These are phyloP conservation scores for Tinamus major DNA, from an alignment of 2,797 vertebrate genomes.

Conservation along the genomic window DNA sequence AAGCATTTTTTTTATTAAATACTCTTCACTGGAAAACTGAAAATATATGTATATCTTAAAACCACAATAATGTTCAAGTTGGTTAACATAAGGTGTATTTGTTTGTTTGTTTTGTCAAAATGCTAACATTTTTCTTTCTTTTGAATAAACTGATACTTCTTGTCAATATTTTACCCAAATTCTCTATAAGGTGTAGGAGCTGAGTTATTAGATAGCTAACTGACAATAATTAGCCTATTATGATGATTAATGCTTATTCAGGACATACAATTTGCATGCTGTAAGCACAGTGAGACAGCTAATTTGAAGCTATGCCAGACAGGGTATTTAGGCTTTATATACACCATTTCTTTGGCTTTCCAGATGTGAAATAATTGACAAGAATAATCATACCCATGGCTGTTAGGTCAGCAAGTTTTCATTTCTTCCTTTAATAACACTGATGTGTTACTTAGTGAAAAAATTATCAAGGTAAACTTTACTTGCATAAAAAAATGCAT, in stretches of 20 bases:
- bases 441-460: slow-evolving; percentile 68
- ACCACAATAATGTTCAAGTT: slow-evolving; percentile 42
- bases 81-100: slow-evolving; percentile 72
- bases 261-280: slow-evolving; percentile 70
- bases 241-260: slow-evolving; percentile 75
- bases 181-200: slow-evolving; percentile 17
- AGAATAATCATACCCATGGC: slow-evolving; percentile 80
- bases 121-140: neutral
- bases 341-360: slow-evolving; percentile 81
- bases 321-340: slow-evolving; percentile 79
- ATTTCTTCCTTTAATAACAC: slow-evolving; percentile 59
- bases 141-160: neutral
- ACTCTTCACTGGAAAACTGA: slow-evolving; percentile 47
- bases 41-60: slow-evolving; percentile 51
- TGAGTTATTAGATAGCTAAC: slow-evolving; percentile 58
- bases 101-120: neutral
- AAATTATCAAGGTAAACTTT: slow-evolving; percentile 71
- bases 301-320: slow-evolving; percentile 79
- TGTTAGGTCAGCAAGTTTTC: slow-evolving; percentile 71
- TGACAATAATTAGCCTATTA: slow-evolving; percentile 74
- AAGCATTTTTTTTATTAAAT: slow-evolving; percentile 67
- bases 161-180: neutral
- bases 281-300: slow-evolving; percentile 60
- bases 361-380: slow-evolving; percentile 84
- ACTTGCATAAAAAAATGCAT: neutral